Evolutionary conservation across 2,888 invertebrate genomes (phyloP).

Genomic region (Drosophila kanekoi): DNA sequence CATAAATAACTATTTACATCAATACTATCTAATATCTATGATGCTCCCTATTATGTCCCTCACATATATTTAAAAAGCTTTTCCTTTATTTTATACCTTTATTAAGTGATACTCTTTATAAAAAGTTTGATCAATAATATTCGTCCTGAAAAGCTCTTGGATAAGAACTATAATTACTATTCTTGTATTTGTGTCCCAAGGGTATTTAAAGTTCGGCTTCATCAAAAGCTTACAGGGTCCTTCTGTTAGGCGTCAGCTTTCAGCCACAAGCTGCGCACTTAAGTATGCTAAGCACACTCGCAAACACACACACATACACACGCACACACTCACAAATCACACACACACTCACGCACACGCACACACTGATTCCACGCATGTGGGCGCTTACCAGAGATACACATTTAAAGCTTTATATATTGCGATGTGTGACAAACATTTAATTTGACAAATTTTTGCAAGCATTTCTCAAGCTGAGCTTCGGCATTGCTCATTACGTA

Average conservation of each 20-base stretch:
- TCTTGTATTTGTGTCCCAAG: neutral
- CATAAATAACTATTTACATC: too few species aligned
- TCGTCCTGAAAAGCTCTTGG: too few species aligned
- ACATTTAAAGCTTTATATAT: conserved; percentile 36
- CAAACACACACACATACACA: neutral
- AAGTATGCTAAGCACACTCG: conserved; percentile 61
- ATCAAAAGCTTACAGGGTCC: neutral
- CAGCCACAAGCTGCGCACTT: conserved; percentile 37
- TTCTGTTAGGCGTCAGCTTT: conserved; percentile 14
- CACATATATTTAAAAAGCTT: too few species aligned
- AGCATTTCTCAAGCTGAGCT: conserved; percentile 1
- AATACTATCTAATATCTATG: too few species aligned
- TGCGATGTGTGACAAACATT: conserved; percentile 38
- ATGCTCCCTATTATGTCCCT: too few species aligned
- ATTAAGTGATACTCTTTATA: too few species aligned
- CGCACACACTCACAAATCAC: neutral
- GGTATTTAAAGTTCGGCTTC: neutral
- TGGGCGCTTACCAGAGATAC: conserved; percentile 1
- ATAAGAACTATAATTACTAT: too few species aligned
- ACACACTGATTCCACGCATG: neutral
- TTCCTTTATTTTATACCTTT: too few species aligned
- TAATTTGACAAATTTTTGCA: conserved; percentile 22
- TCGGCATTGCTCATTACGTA: conserved; percentile 19
- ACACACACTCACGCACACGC: conserved; percentile 36
- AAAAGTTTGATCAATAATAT: too few species aligned